Conservation (phyloP, 2,113 vertebrate species). For the Amia ocellicauda region DNA sequence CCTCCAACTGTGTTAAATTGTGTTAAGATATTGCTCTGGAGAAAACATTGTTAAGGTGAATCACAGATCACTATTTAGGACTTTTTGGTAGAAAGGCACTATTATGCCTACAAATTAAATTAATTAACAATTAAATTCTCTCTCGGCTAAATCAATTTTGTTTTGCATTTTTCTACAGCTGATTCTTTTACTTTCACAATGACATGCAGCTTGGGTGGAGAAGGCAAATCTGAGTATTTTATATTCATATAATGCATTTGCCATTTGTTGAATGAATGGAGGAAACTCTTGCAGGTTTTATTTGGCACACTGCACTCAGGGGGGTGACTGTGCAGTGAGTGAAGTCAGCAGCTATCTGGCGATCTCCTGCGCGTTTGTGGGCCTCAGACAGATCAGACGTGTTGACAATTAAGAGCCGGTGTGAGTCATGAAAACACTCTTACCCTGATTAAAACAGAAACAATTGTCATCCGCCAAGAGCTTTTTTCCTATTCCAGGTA, state of each 20-base stretch:
- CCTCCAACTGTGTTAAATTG: too few species aligned
- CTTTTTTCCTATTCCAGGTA: background rate
- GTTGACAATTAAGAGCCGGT: slow-evolving; percentile 20
- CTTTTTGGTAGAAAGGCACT: too few species aligned
- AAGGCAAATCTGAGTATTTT: too few species aligned
- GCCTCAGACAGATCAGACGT: slow-evolving; percentile 1
- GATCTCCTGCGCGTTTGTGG: slow-evolving; percentile 20
- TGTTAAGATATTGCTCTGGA: too few species aligned
- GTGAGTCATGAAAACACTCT: slow-evolving; percentile 21
- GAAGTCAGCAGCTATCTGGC: background rate
- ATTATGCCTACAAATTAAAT: too few species aligned
- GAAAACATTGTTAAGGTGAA: too few species aligned
- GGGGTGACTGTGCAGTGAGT: background rate
- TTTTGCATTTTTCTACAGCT: too few species aligned
- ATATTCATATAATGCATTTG: slow-evolving; percentile 37
- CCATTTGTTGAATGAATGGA: slow-evolving; percentile 57
- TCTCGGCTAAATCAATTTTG: too few species aligned
- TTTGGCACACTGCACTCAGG: slow-evolving; percentile 34
- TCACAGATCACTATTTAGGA: too few species aligned
- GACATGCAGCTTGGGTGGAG: too few species aligned
- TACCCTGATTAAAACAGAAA: slow-evolving; percentile 23
- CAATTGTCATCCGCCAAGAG: slow-evolving; percentile 13
- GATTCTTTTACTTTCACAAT: too few species aligned
- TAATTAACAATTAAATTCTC: too few species aligned
- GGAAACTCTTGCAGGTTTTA: slow-evolving; percentile 37